These are phyloP conservation scores for Myoxocephalus aenaeus DNA, from an alignment of 2,797 vertebrate species.

Conservation along the genomic window DNA sequence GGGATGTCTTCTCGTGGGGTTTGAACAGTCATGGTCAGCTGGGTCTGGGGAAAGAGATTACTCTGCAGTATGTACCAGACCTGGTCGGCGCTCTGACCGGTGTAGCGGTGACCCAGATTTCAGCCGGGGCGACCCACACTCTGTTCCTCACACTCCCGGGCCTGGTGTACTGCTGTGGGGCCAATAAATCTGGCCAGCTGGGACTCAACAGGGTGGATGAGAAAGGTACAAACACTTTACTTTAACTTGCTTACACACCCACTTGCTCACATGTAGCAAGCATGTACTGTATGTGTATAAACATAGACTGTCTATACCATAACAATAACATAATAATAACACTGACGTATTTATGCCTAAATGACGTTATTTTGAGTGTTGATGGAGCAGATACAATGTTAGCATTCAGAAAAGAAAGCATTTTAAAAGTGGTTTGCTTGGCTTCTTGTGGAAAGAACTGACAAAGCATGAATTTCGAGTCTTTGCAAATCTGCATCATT, in stretches of 20 bases:
- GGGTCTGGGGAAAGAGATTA: constrained; percentile 82
- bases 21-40: constrained; percentile 90
- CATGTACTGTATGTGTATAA: too few relatives aligned
- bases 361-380: too few relatives aligned
- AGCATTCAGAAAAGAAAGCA: too few relatives aligned
- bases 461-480: too few relatives aligned
- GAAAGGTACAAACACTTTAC: constrained; percentile 66
- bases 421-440: too few relatives aligned
- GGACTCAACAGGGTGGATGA: constrained; percentile 84
- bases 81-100: constrained; percentile 83
- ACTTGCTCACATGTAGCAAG: not conserved
- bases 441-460: too few relatives aligned
- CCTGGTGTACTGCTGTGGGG: constrained; percentile 91
- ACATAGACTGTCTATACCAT: too few relatives aligned
- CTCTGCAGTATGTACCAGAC: constrained; percentile 24
- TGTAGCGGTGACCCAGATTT: constrained; percentile 86
- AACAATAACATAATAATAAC: too few relatives aligned
- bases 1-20: constrained; percentile 90
- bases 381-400: too few relatives aligned
- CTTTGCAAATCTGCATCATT: too few relatives aligned
- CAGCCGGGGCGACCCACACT: constrained; percentile 87
- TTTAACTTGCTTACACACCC: not conserved
- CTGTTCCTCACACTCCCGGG: constrained; percentile 87
- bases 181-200: constrained; percentile 88
- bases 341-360: too few relatives aligned